Percentiles rank a stretch among this genome's conserved stretches.
phyloP scores from a whole-genome alignment of 2,797 vertebrate genomes.

The Rhinatrema bivittatum region DNA sequence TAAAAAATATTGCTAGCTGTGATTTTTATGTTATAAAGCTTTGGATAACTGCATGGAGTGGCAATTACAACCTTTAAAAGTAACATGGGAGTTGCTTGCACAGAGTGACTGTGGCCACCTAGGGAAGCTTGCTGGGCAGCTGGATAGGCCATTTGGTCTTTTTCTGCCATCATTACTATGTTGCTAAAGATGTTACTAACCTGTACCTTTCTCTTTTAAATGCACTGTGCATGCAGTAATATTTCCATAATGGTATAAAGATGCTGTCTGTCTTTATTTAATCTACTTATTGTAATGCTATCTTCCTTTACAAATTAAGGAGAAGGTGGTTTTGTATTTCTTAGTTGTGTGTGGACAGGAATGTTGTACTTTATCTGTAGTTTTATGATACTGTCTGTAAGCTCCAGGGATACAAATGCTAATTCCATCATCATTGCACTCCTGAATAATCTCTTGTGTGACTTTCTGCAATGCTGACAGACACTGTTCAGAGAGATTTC shows the following conservation, averaged over 20 bases:
- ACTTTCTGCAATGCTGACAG: conserved; percentile 30
- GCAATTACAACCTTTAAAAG: too few relatives aligned
- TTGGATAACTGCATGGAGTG: too few relatives aligned
- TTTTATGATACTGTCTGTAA: conserved; percentile 28
- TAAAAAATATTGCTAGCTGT: too few relatives aligned
- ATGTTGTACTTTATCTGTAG: conserved; percentile 23
- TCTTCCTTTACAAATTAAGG: conserved; percentile 34
- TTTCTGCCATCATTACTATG: too few relatives aligned
- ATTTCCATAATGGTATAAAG: conserved; percentile 16
- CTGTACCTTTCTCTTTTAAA: conserved; percentile 14
- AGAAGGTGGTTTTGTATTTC: conserved; percentile 14
- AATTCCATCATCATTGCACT: conserved; percentile 43
- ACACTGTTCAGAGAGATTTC: conserved; percentile 16
- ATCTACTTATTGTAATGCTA: conserved; percentile 31
- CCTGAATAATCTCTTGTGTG: conserved; percentile 40
- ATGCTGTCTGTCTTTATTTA: conserved; percentile 28
- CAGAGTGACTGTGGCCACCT: too few relatives aligned
- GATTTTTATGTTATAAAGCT: too few relatives aligned
- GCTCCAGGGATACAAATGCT: conserved; percentile 32
- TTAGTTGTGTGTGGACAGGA: conserved; percentile 23
- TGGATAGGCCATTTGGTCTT: too few relatives aligned
- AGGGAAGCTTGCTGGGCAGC: too few relatives aligned
- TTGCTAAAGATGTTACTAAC: too few relatives aligned
- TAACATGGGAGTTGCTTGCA: too few relatives aligned
- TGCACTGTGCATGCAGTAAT: conserved; percentile 4